These are phyloP conservation scores for Melanotaenia maccullochi DNA, from an alignment of 2,797 vertebrate species.

Conservation along the genomic window DNA sequence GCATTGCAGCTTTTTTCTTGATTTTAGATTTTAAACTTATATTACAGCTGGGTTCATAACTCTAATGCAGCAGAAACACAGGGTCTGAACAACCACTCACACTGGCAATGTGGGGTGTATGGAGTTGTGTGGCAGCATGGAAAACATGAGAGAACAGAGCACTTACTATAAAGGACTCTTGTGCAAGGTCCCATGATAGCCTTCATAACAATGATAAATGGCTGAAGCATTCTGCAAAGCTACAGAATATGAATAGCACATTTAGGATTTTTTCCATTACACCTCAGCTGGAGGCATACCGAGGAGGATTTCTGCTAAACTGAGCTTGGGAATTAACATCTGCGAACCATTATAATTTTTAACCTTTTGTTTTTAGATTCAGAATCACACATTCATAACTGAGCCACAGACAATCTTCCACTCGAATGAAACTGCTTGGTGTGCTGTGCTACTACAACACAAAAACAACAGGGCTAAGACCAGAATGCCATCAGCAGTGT, in stretches of 20 bases:
- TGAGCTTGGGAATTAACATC: conserved; percentile 35
- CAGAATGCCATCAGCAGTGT: conserved; percentile 14
- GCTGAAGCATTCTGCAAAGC: conserved; percentile 48
- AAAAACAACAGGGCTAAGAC: conserved; percentile 24
- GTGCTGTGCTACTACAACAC: conserved; percentile 11
- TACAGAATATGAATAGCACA: conserved; percentile 58
- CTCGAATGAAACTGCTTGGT: conserved; percentile 18
- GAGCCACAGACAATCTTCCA: conserved; percentile 11
- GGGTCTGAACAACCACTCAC: conserved; percentile 25
- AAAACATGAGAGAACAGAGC: conserved; percentile 61
- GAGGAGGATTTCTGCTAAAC: conserved; percentile 35
- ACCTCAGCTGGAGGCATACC: conserved; percentile 8
- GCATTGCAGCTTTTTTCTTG: background rate
- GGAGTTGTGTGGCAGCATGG: conserved; percentile 61
- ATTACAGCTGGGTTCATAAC: conserved; percentile 39
- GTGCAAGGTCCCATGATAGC: conserved; percentile 74
- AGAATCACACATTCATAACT: conserved; percentile 18
- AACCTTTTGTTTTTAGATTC: conserved; percentile 42
- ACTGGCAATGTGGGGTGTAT: conserved; percentile 43
- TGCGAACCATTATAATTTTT: conserved; percentile 28
- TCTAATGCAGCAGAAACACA: conserved; percentile 43
- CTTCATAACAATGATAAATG: conserved; percentile 78
- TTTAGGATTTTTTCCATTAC: conserved; percentile 41
- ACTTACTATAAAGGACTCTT: conserved; percentile 71
- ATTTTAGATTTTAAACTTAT: conserved; percentile 34